Evolutionary conservation across 2,888 invertebrate genomes (phyloP), one percentile per base, ranked within the genome.

Genomic region (Zhuqinia jingwanae): DNA sequence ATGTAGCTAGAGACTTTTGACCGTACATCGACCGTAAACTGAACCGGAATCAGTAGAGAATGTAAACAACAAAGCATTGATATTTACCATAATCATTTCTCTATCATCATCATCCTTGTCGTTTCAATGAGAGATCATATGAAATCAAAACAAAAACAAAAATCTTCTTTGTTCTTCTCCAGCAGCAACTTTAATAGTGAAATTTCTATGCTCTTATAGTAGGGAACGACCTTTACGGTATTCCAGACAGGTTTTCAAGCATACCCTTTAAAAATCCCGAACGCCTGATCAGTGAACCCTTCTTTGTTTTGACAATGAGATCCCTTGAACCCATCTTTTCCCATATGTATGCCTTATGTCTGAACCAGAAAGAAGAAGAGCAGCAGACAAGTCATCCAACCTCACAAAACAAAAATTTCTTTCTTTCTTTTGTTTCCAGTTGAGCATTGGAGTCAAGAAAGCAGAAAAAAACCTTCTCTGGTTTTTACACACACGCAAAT

Each of bases 261-360:
- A 13, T 50, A 13, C 50, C 36, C 36, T 36, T n/a, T n/a, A n/a
- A n/a, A n/a, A n/a, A n/a, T n/a, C 36, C 3, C 36, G 8, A 36
- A 8, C 20, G 42, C 30, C 36, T n/a, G 15, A 11, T 60, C 8
- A 56, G 30, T 68, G 68, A 68, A 68, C 68, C 13, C 68, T 22
- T 68, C 22, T 68, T 68, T 68, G 65, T 65, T 65, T 65, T 17
- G 17, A 15, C 15, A 27, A 30, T 27, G 60, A 0, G 22, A 13
- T 68, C 68, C 68, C 68, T 68, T 68, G 68, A 45, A 68, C 68
- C 45, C 36, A 20, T 1, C n/a, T n/a, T n/a, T n/a, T n/a, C 36
- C 36, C 36, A 3, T 36, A 36, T 36, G 36, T n/a, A n/a, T n/a
- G n/a, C n/a, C n/a, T n/a, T n/a, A n/a, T n/a, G n/a, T n/a, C n/a